phyloP scores from a whole-genome alignment of 2,113 vertebrate species.

The Dolichallabes microphthalmus region DNA sequence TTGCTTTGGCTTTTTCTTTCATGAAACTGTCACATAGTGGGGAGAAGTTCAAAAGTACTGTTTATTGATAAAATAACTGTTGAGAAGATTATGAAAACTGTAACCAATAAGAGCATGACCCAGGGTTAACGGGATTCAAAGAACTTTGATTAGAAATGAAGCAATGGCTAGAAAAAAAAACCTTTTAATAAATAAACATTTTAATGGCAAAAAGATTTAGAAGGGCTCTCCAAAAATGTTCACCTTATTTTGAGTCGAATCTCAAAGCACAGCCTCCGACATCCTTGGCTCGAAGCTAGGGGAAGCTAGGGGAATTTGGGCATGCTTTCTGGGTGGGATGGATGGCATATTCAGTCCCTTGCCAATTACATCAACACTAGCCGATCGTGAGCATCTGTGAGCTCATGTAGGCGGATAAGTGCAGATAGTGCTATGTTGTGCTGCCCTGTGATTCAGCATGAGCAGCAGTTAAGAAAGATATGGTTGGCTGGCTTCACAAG shows the following conservation, averaged over 20 bases:
- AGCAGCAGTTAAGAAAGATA: background rate
- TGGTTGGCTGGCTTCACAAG: background rate
- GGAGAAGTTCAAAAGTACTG: background rate
- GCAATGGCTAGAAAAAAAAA: background rate
- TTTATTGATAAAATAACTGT: background rate
- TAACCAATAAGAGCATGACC: background rate
- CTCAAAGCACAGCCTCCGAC: background rate
- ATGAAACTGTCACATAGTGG: background rate
- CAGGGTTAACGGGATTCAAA: background rate
- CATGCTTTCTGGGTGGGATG: background rate
- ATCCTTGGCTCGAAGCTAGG: background rate
- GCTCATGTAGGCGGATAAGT: background rate
- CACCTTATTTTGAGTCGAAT: background rate
- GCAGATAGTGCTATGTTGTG: background rate
- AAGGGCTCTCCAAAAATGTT: background rate
- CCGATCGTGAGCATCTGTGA: background rate
- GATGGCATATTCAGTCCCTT: background rate
- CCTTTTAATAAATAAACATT: background rate
- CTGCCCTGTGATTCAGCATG: background rate
- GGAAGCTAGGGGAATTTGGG: background rate
- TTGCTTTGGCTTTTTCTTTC: background rate
- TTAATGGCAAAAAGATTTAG: background rate
- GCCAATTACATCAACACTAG: background rate
- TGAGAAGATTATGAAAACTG: background rate
- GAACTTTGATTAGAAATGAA: background rate